Evolutionary conservation across 1,140 invertebrate species (phyloP).

Genomic region (Drosophila orosa): DNA sequence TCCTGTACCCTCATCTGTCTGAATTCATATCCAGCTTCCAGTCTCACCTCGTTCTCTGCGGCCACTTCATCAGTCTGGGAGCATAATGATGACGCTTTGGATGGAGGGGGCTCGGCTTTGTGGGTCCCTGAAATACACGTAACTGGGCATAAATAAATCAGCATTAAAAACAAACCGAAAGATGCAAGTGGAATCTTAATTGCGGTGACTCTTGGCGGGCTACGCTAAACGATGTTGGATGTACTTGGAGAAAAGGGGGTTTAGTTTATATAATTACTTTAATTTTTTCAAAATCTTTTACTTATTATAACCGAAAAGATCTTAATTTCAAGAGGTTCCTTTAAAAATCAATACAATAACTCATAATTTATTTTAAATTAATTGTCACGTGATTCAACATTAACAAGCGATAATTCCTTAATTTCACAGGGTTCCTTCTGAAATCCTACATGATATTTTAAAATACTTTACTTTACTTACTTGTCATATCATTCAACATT

Average conservation of each 20-base stretch:
- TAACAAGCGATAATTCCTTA: background rate
- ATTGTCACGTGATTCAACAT: no score
- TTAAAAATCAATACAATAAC: no score
- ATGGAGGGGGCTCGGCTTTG: conserved; percentile 15
- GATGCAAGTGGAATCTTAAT: conserved; percentile 38
- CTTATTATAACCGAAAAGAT: no score
- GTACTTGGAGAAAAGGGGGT: background rate
- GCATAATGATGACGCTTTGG: conserved; percentile 39
- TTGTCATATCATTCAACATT: background rate
- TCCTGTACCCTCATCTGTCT: conserved; percentile 14
- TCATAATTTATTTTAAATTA: no score
- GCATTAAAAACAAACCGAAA: conserved; percentile 49
- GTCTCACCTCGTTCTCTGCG: conserved; percentile 14
- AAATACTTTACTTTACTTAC: background rate
- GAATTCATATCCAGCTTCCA: conserved; percentile 18
- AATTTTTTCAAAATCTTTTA: no score
- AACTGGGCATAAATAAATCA: conserved; percentile 52
- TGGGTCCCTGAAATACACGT: conserved; percentile 34
- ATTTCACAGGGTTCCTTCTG: no score
- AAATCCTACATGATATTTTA: no score
- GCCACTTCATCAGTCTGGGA: conserved; percentile 44
- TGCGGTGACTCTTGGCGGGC: conserved; percentile 16
- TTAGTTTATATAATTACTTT: no score
- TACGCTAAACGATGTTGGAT: conserved; percentile 15
- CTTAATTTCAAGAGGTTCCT: no score